Base-by-base conservation (phyloP, 35 echinoderm and acorn worm genomes). In the Holothuria glaberrima region DNA sequence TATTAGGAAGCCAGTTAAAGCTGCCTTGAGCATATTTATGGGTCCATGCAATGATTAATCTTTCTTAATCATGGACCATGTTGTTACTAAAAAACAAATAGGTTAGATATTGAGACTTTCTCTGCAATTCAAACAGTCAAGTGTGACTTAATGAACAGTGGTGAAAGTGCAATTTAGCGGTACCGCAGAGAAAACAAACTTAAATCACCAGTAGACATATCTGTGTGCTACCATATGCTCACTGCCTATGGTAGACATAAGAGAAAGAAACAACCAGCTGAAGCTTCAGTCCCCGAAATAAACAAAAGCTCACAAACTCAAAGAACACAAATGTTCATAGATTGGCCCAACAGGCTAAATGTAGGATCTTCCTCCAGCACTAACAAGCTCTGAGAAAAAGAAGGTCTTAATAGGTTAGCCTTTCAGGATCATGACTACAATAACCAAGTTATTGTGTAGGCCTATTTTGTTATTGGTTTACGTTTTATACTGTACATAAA, bases 111-210 rank as follows among this genome's bases (percentile, higher is more conserved):
- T 6, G 63, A 66, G 21, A 66, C 4, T 6, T 66, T 66, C 16
- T 22, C 21, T 66, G 63, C 63, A 22, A 66, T 66, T 30, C 63
- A 66, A 30, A 66, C 63, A 66, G 63, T 66, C 21, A 66, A 66
- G 28, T 66, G 6, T 66, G 63, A 66, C 28, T 66, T 66, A 30
- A 24, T 75, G 35, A 75, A 30, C 27, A 75, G 28, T 33, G 35
- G 35, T 5, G 6, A 75, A 41, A 75, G 28, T 33, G 27, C 71
- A 30, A 30, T 75, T 33, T 25, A 75, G 71, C 16, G 71, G 20
- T 75, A 75, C 71, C 71, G 29, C 71, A 30, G 71, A 75, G 28
- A 30, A 20, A 41, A 75, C 71, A 75, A 75, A 75, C 71, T 75
- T 41, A 66, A 66, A 66, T 66, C 63, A 22, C 63, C 63, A 66